Percentiles rank a stretch among this genome's conserved stretches.
phyloP scores from a whole-genome alignment of 2,797 vertebrate species.

The Fratercula arctica region DNA sequence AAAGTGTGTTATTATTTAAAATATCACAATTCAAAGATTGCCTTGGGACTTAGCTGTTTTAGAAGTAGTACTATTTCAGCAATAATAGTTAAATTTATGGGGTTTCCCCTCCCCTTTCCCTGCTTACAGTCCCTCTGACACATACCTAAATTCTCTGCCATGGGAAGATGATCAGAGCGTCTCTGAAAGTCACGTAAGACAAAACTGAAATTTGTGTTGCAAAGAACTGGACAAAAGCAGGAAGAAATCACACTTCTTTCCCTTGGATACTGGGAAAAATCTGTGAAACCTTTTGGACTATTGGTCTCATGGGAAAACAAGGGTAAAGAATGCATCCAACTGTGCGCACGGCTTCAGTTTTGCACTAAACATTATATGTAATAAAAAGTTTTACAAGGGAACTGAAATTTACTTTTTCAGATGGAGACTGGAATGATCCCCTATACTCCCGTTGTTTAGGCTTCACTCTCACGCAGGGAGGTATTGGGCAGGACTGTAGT shows the following conservation, averaged over 20 bases:
- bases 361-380: not conserved
- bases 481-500: not conserved
- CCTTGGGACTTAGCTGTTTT: not conserved
- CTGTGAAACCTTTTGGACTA: not conserved
- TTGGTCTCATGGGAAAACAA: not conserved
- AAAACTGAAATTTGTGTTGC: not conserved
- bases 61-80: not conserved
- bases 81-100: not conserved
- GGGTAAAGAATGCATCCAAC: not conserved
- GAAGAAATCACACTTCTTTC: not conserved
- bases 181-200: not conserved
- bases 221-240: not conserved
- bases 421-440: not conserved
- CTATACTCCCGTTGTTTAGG: accelerated
- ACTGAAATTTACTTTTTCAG: not conserved
- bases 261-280: not conserved
- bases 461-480: accelerated
- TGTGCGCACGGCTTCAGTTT: not conserved
- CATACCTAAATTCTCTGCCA: not conserved
- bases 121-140: not conserved
- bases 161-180: not conserved
- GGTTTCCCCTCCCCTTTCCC: not conserved
- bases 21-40: not conserved
- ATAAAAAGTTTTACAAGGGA: not conserved
- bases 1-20: not conserved